phyloP scores from a whole-genome alignment of 2,888 invertebrate species.

The Silvanus unidentatus region DNA sequence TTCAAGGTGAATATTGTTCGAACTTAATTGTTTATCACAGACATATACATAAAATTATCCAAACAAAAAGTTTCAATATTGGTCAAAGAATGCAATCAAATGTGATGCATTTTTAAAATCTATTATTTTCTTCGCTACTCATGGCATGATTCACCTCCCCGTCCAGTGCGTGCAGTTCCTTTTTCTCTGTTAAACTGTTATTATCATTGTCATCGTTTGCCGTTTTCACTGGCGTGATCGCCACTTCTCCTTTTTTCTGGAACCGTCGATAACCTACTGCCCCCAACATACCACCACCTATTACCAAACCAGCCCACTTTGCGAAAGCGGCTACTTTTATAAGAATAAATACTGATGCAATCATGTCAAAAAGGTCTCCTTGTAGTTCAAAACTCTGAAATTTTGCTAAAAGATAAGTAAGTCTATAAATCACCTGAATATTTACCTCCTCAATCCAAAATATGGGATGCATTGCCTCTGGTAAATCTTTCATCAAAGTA shows the following conservation, averaged over 20 bases:
- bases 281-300: constrained; percentile 45
- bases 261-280: constrained; percentile 41
- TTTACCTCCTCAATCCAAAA: constrained; percentile 76
- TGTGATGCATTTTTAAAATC: constrained; percentile 25
- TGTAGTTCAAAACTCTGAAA: constrained; percentile 48
- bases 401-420: constrained; percentile 9
- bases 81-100: no score
- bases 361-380: constrained; percentile 58
- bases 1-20: no score
- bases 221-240: constrained; percentile 17
- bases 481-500: constrained; percentile 58
- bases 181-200: constrained; percentile 5
- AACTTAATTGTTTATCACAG: no score
- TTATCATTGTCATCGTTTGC: constrained; percentile 11
- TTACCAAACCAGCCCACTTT: constrained; percentile 52
- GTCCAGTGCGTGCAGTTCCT: constrained; percentile 5
- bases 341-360: constrained; percentile 54
- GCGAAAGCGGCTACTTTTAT: constrained; percentile 50
- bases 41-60: no score
- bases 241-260: constrained; percentile 30
- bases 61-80: no score
- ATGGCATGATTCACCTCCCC: constrained; percentile 24
- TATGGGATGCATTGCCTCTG: constrained; percentile 60
- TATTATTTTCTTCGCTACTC: constrained; percentile 35
- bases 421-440: constrained; percentile 3